Evolutionary conservation across 1,140 invertebrate genomes (phyloP), one percentile per base, ranked within the genome.

Genomic region (Physella acuta): DNA sequence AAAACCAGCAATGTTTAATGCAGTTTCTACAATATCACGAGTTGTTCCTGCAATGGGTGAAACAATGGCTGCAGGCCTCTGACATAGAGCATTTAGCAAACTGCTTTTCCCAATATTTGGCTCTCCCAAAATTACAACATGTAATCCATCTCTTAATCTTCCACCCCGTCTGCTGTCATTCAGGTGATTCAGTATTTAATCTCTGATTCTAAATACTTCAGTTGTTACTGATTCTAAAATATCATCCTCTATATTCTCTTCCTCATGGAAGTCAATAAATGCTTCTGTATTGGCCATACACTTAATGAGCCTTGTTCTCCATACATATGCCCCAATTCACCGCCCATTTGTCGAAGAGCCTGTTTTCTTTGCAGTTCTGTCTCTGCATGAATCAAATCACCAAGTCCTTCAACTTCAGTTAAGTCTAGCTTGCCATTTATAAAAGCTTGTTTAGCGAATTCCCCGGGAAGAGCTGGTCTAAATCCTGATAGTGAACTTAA

Each of bases 101-200:
- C 91, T 95, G 78, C 93, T 95, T 87, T 97, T 97, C 16, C 95
- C 95, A 17, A 93, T 94, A 88, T 97, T 97, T 4, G 95, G 93
- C 78, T 90, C 87, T 20, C 95, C 95, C 20, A 95, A 78, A 36
- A 90, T 88, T 0, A 79, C 78, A 1, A 87, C 76, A 65, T 78
- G 78, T 1, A 84, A 76, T 8, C 84, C 84, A 62, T 74, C 71
- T 56, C 93, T 85, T 33, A 96, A 83, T 68, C 92, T 88, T 83
- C 95, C 92, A 17, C 94, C 94, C 78, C 88, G 89, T 44, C 90
- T 86, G 37, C 89, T 89, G 81, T 94, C 91, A 26, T 82, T 80
- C 17, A 95, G 82, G 83, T 94, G 91, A 16, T 78, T 73, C 52
- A 86, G 52, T 33, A 90, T 85, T 55, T 90, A 87, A 1, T 78